Evolutionary conservation across 2,797 vertebrate species (phyloP).

Genomic region (Okamejei kenojei): DNA sequence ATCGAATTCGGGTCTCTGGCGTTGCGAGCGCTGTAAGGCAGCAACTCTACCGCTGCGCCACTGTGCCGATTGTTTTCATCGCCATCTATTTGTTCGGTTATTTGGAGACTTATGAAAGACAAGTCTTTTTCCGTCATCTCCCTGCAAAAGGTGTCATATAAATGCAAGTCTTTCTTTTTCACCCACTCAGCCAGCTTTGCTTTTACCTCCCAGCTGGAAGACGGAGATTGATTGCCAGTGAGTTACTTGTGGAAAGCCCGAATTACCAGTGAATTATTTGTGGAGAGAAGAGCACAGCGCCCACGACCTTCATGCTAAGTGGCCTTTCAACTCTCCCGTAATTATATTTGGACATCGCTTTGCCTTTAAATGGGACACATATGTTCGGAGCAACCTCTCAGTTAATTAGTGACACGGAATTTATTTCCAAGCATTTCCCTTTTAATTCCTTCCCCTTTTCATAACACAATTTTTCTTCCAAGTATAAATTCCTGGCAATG

Average conservation of each 20-base stretch:
- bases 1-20: too few relatives aligned
- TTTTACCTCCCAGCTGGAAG: background rate
- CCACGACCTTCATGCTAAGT: background rate
- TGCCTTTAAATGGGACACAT: conserved; percentile 26
- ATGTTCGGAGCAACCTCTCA: background rate
- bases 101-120: too few relatives aligned
- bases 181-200: too few relatives aligned
- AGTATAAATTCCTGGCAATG: conserved; percentile 35
- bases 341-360: conserved; percentile 34
- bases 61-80: too few relatives aligned
- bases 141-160: too few relatives aligned
- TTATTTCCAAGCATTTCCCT: conserved; percentile 35
- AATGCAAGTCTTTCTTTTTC: too few relatives aligned
- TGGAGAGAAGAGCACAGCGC: background rate
- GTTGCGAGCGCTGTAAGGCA: too few relatives aligned
- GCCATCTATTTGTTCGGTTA: too few relatives aligned
- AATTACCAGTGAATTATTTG: background rate
- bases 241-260: background rate
- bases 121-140: too few relatives aligned
- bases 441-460: conserved; percentile 35
- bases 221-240: background rate
- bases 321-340: conserved; percentile 20
- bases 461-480: conserved; percentile 34
- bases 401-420: conserved; percentile 19
- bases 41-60: too few relatives aligned